Conservation (phyloP, 2,797 vertebrate genomes). For the Merluccius polli region DNA sequence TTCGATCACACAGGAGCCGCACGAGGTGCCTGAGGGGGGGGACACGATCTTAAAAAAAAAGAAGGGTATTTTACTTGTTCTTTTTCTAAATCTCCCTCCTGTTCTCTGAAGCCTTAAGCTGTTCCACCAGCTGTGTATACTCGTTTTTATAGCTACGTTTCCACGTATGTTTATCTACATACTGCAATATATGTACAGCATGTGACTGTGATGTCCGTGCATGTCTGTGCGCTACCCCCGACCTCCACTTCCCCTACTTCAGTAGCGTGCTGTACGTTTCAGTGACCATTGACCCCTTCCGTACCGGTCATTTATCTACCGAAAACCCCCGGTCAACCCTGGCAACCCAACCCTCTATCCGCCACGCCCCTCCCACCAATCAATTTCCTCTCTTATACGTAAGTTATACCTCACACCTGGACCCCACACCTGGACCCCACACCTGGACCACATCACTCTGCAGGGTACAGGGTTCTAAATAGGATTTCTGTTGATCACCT, state of each 20-base stretch:
- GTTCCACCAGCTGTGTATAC: neutral
- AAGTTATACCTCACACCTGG: no score
- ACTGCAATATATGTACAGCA: no score
- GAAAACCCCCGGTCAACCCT: neutral
- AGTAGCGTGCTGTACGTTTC: neutral
- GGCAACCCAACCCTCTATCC: neutral
- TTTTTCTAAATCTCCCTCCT: neutral
- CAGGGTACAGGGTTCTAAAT: neutral
- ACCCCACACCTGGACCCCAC: neutral
- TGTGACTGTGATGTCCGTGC: neutral
- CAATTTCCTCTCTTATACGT: neutral
- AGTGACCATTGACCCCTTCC: neutral
- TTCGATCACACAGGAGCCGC: no score
- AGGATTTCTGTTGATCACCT: neutral
- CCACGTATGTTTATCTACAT: neutral
- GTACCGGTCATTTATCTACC: neutral
- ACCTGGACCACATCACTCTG: neutral
- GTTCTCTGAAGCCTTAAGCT: neutral
- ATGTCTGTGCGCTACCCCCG: neutral
- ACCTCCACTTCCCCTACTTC: neutral
- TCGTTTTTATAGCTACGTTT: neutral
- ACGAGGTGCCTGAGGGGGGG: neutral
- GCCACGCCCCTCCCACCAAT: neutral
- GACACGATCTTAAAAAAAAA: neutral
- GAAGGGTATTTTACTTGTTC: neutral